Evolutionary conservation across 2,888 invertebrate species (phyloP), one percentile per base, ranked within the genome.

Genomic region (Melolontha melolontha): DNA sequence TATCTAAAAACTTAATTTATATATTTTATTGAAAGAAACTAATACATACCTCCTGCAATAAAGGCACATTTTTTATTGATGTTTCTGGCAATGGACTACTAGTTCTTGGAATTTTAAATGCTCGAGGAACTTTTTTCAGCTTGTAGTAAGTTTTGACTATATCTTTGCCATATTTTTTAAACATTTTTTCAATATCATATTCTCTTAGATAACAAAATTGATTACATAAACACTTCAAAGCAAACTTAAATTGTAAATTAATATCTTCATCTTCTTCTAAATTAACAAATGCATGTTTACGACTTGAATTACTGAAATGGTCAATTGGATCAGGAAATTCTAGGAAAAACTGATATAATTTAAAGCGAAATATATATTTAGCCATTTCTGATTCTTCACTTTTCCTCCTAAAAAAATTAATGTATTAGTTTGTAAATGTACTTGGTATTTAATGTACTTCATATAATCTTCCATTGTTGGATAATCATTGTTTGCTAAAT

Each of bases 381-480:
- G 71, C 70, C 0, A 75, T 62, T 47, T 75, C 74, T 16, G 75
- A 74, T 1, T 73, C 66, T 67, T 75, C 73, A 71, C 78, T 74
- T 65, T 76, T 71, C 22, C 71, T 70, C 65, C 80, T 80, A 40
- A 57, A 41, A 11, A 41, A 12, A 10, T 41, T 39, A 11, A 8
- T 39, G 41, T 6, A 34, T 2, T 27, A 34, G n/a, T n/a, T n/a
- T n/a, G n/a, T 11, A 8, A n/a, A 52, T 27, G 11, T 34, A 52
- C 5, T 52, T 7, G 11, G 8, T 44, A 41, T 16, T 22, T 12
- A 64, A n/a, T 50, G 42, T 76, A 80, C 81, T 78, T 79, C 47
- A 79, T 67, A 75, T 81, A 82, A n/a, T 81, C 79, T 49, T 79
- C 75, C 75, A 79, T 78, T 0, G 80, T 79, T 41, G 82, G 82